Evolutionary conservation across 2,888 invertebrate species (phyloP), one percentile per base, ranked within the genome.

Genomic region (Halictus quadricinctus): DNA sequence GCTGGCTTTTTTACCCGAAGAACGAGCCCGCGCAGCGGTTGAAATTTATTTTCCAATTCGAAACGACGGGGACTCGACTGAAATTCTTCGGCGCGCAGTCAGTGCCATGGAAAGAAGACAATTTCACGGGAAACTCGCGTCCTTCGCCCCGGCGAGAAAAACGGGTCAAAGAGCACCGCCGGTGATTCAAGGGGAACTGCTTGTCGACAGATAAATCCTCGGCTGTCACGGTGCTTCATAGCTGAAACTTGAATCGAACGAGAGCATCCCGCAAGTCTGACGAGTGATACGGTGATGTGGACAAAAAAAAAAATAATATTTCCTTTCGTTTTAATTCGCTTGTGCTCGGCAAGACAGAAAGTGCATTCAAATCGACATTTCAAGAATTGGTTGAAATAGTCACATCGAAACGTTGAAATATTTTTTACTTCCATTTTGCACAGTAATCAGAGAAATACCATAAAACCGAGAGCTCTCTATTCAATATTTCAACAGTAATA

Each of bases 171-270:
- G 48, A 60, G 58, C 46, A 48, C 48, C 29, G 3, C 13, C 50
- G 50, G 13, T 76, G 66, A 76, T 50, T 50, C 50, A 48, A 25
- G 25, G 43, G 15, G 64, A 18, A 29, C 58, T 46, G 81, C 2
- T 4, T 66, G 46, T 64, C 13, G 15, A 0, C 7, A 8, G 73
- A 74, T 80, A 74, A 81, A 80, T 60, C 66, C 41, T 36, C 4
- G 12, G 46, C 29, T 73, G 6, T 48, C 54, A 15, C 6, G 13
- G 15, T 69, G 25, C 60, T 29, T 60, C 25, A 60, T 60, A 60
- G 60, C 13, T 60, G 1, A 29, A 60, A 60, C 60, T 60, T 25
- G 25, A 60, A 25, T 60, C 25, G 60, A 60, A 15, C 60, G 60
- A 60, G 60, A 15, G 25, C 25, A 29, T 60, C 21, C 54, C 21